phyloP scores from a whole-genome alignment of 1,140 invertebrate genomes.

The Lordiphosa mommai region DNA sequence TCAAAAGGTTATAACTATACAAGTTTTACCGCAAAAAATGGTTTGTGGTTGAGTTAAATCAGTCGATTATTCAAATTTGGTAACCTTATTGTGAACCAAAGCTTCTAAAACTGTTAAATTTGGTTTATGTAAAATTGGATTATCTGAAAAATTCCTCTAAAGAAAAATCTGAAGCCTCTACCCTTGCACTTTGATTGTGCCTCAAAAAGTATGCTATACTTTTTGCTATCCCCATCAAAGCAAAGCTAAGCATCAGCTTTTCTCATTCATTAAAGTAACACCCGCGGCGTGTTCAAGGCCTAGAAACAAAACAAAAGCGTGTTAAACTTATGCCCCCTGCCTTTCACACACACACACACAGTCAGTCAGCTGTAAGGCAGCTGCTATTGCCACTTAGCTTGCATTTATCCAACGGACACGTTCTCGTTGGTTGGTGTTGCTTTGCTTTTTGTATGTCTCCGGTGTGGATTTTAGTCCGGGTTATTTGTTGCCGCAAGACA shows the following conservation, averaged over 20 bases:
- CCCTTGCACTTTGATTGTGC: background rate
- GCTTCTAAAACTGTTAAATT: no score
- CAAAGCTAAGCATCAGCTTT: slow-evolving; percentile 36
- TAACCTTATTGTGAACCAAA: no score
- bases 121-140: no score
- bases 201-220: slow-evolving; percentile 26
- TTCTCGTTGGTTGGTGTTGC: slow-evolving; percentile 10
- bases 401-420: slow-evolving; percentile 5
- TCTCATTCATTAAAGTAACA: slow-evolving; percentile 60
- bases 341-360: slow-evolving; percentile 12
- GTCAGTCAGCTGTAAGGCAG: slow-evolving; percentile 39
- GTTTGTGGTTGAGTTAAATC: no score
- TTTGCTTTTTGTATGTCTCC: slow-evolving; percentile 14
- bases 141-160: background rate
- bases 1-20: no score
- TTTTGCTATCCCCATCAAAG: slow-evolving; percentile 16
- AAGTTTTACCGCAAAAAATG: no score
- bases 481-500: slow-evolving; percentile 60
- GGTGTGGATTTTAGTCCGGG: slow-evolving; percentile 8
- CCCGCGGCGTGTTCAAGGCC: slow-evolving; percentile 48
- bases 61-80: no score
- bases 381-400: slow-evolving; percentile 40
- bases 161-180: slow-evolving; percentile 1
- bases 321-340: slow-evolving; percentile 20
- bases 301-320: slow-evolving; percentile 35